Evolutionary conservation across 2,113 vertebrate genomes (phyloP).

Genomic region (Miniopterus natalensis): DNA sequence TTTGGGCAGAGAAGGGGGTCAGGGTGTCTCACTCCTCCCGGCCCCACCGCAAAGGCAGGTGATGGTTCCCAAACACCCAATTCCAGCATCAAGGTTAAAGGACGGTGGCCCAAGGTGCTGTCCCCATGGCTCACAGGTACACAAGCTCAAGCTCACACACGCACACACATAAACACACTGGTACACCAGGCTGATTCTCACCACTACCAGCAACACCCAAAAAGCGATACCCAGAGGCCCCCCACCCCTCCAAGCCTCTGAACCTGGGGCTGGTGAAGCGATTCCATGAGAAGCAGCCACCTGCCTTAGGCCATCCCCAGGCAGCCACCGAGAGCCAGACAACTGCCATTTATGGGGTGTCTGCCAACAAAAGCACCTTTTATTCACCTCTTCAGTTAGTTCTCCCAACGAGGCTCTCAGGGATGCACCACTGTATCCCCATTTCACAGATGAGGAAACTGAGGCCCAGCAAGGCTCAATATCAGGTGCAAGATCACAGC

Average conservation of each 20-base stretch:
- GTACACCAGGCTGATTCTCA: not conserved
- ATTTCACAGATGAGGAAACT: not conserved
- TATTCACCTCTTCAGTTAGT: not conserved
- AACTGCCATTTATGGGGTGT: not conserved
- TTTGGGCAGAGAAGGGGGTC: not conserved
- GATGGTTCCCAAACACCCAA: not conserved
- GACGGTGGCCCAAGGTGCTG: not conserved
- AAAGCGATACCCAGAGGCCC: not conserved
- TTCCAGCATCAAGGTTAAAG: constrained; percentile 6
- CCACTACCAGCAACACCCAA: not conserved
- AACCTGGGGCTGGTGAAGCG: not conserved
- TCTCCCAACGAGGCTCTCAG: not conserved
- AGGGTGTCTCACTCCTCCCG: not conserved
- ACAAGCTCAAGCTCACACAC: not conserved
- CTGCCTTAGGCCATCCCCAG: not conserved
- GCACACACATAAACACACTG: too few species aligned
- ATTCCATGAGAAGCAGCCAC: not conserved
- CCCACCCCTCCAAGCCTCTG: fast-evolving
- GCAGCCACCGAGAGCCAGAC: not conserved
- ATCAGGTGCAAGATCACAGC: not conserved
- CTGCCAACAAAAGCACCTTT: not conserved
- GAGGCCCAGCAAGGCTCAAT: not conserved
- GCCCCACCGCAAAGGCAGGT: not conserved
- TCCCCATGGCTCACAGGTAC: not conserved
- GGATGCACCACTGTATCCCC: not conserved